Conservation (phyloP, 2,888 invertebrate genomes). For the Patella pellucida region DNA sequence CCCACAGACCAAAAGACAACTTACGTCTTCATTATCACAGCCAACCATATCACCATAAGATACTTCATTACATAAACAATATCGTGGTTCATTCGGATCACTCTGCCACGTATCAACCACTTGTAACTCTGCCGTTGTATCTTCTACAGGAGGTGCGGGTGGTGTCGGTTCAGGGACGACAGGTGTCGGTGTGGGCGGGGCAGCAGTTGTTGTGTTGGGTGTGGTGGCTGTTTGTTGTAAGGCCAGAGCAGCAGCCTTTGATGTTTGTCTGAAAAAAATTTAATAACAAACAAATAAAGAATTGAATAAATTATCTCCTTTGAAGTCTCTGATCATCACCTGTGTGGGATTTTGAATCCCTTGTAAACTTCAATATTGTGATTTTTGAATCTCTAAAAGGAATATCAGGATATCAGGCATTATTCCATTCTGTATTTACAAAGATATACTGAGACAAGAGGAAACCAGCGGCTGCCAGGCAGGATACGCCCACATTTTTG, state of each 20-base stretch:
- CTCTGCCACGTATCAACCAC: constrained; percentile 83
- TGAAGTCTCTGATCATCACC: no score
- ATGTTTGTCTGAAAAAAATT: constrained; percentile 52
- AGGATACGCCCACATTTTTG: no score
- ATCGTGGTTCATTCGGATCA: constrained; percentile 95
- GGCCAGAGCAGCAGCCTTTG: constrained; percentile 55
- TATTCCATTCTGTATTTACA: no score
- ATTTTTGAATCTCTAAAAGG: no score
- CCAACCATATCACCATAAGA: constrained; percentile 99
- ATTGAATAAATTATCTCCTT: not conserved
- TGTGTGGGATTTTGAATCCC: no score
- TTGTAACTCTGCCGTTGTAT: constrained; percentile 56
- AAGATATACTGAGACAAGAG: no score
- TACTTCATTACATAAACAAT: constrained; percentile 97
- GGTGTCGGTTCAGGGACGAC: constrained; percentile 60
- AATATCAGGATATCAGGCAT: no score
- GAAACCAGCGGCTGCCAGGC: no score
- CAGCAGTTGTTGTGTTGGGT: constrained; percentile 17
- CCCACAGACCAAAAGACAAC: constrained; percentile 63
- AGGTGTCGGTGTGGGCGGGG: constrained; percentile 67
- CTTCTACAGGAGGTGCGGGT: constrained; percentile 71
- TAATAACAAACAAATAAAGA: not conserved
- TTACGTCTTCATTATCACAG: constrained; percentile 96
- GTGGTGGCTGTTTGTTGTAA: constrained; percentile 26
- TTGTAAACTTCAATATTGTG: no score